These are phyloP conservation scores for Hemiscyllium ocellatum DNA, from an alignment of 2,113 vertebrate genomes.

Conservation along the genomic window DNA sequence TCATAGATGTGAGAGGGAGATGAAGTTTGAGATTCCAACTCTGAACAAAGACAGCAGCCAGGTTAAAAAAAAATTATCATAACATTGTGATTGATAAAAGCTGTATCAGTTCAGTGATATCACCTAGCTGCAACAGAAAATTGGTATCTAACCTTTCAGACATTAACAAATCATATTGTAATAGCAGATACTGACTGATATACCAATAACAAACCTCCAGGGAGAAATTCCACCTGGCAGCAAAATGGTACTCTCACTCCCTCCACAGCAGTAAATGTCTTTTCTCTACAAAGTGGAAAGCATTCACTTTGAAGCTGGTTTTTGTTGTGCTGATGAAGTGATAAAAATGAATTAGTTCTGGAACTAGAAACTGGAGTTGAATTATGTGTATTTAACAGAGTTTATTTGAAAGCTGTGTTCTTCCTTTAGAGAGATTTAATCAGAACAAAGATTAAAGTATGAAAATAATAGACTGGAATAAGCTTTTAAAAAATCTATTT, in stretches of 20 bases:
- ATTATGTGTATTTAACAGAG: not conserved
- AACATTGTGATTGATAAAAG: not conserved
- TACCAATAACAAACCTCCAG: not conserved
- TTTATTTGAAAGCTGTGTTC: not conserved
- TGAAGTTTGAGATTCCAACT: not conserved
- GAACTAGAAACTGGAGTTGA: not conserved
- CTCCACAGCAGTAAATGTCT: slow-evolving; percentile 10
- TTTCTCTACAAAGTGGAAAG: slow-evolving; percentile 6
- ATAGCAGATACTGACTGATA: not conserved
- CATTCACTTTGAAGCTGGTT: slow-evolving; percentile 26
- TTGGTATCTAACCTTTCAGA: slow-evolving; percentile 13
- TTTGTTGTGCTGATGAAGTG: slow-evolving; percentile 7
- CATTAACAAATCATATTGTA: slow-evolving; percentile 16
- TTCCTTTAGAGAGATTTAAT: slow-evolving; percentile 10
- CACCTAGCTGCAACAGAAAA: not conserved
- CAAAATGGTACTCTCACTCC: not conserved
- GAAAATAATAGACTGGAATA: slow-evolving; percentile 20
- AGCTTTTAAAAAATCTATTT: slow-evolving; percentile 16
- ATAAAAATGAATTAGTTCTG: slow-evolving; percentile 31
- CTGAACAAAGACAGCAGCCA: not conserved
- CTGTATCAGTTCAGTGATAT: not conserved
- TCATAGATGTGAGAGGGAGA: not conserved
- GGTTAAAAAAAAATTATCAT: not conserved
- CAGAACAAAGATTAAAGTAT: slow-evolving; percentile 17
- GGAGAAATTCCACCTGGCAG: not conserved